These are phyloP conservation scores for Cromileptes altivelis DNA, from an alignment of 2,113 vertebrate genomes.

Conservation along the genomic window DNA sequence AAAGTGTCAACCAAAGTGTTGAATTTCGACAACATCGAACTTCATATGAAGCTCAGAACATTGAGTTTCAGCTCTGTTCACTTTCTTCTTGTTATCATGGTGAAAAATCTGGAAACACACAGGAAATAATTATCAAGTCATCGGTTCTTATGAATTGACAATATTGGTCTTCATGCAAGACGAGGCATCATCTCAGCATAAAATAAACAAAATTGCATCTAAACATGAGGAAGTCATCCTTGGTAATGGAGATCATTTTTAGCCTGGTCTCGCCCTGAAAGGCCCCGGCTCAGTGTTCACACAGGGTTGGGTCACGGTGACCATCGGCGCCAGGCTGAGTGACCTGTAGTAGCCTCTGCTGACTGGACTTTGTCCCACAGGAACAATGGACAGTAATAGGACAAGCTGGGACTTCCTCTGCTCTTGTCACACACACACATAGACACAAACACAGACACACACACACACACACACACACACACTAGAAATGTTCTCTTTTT, in stretches of 20 bases:
- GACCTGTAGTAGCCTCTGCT: slow-evolving; percentile 64
- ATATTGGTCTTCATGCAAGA: neutral
- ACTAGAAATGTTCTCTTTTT: slow-evolving; percentile 42
- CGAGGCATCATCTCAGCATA: neutral
- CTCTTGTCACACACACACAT: slow-evolving; percentile 16
- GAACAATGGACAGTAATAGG: slow-evolving; percentile 46
- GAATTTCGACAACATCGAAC: neutral
- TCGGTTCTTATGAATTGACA: neutral
- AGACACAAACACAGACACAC: slow-evolving; percentile 23
- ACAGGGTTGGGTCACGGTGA: slow-evolving; percentile 3
- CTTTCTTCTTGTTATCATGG: neutral
- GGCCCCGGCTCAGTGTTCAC: neutral
- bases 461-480: slow-evolving; percentile 20
- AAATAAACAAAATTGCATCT: too few species aligned
- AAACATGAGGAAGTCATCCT: too few species aligned
- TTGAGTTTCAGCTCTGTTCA: neutral
- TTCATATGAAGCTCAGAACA: neutral
- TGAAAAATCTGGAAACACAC: neutral
- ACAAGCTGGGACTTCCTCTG: slow-evolving; percentile 54
- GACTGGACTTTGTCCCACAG: slow-evolving; percentile 39
- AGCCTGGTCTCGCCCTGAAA: neutral
- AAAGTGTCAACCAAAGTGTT: neutral
- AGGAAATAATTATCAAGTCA: neutral
- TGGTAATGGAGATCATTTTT: too few species aligned
- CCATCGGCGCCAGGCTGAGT: slow-evolving; percentile 13